phyloP scores from a whole-genome alignment of 2,113 vertebrate species.

The Regulus satrapa region DNA sequence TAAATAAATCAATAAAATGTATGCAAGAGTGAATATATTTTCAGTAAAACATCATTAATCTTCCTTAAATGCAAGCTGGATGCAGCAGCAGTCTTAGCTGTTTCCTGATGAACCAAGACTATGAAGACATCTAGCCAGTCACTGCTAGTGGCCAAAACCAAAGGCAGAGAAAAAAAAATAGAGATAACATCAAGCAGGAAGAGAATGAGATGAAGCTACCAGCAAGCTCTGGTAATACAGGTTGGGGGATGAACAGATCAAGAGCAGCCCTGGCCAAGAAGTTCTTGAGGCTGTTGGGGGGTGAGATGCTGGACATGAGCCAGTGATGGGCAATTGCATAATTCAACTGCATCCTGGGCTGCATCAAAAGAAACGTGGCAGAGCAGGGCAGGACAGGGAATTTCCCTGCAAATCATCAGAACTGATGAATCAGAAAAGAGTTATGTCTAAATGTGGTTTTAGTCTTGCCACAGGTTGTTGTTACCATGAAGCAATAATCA shows the following conservation, averaged over 20 bases:
- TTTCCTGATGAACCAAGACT: conserved; percentile 48
- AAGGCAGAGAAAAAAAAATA: background rate
- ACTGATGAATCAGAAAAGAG: background rate
- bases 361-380: background rate
- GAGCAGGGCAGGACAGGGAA: background rate
- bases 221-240: background rate
- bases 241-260: background rate
- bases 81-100: conserved; percentile 55
- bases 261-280: background rate
- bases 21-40: conserved; percentile 25
- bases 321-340: background rate
- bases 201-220: background rate
- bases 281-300: background rate
- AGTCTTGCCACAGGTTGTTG: background rate
- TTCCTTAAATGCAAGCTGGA: conserved; percentile 62
- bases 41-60: conserved; percentile 54
- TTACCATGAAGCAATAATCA: background rate
- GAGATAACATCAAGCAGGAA: background rate
- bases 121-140: background rate
- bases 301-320: background rate
- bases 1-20: conserved; percentile 42
- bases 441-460: background rate
- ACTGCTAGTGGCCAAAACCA: background rate
- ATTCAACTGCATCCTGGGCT: background rate
- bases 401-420: background rate